Conservation (phyloP, 1,140 invertebrate species). For the Monochamus saltuarius region DNA sequence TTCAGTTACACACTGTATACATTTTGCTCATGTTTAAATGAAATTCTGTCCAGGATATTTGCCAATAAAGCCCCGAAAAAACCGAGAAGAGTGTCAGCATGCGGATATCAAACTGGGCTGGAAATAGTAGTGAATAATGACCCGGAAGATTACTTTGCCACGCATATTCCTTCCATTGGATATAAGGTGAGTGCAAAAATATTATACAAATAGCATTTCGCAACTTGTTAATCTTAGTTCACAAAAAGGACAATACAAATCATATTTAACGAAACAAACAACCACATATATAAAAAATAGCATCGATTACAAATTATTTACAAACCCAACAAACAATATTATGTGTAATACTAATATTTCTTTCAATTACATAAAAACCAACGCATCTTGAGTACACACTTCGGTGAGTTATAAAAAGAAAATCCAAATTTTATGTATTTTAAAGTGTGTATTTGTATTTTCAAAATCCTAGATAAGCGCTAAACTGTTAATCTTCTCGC, state of each 20-base stretch:
- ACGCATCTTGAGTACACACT: no score
- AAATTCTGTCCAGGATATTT: conserved; percentile 16
- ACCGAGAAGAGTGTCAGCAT: conserved; percentile 54
- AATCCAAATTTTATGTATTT: no score
- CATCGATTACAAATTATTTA: no score
- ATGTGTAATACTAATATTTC: no score
- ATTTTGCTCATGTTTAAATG: not conserved
- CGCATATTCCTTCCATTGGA: conserved; percentile 44
- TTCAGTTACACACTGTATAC: no score
- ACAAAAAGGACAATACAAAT: not conserved
- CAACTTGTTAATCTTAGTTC: not conserved
- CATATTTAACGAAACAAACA: not conserved
- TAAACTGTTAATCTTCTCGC: no score
- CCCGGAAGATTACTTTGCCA: conserved; percentile 41
- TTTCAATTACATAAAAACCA: no score
- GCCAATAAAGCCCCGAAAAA: conserved; percentile 20
- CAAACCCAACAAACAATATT: no score
- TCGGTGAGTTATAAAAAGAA: no score
- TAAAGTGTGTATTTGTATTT: no score
- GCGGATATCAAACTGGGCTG: conserved; percentile 65
- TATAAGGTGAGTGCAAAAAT: conserved; percentile 27
- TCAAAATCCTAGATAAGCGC: no score
- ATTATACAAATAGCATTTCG: conserved; percentile 14
- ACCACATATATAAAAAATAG: no score
- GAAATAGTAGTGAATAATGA: conserved; percentile 56